Evolutionary conservation across 2,797 vertebrate species (phyloP).

Genomic region (Aldrovandia affinis): DNA sequence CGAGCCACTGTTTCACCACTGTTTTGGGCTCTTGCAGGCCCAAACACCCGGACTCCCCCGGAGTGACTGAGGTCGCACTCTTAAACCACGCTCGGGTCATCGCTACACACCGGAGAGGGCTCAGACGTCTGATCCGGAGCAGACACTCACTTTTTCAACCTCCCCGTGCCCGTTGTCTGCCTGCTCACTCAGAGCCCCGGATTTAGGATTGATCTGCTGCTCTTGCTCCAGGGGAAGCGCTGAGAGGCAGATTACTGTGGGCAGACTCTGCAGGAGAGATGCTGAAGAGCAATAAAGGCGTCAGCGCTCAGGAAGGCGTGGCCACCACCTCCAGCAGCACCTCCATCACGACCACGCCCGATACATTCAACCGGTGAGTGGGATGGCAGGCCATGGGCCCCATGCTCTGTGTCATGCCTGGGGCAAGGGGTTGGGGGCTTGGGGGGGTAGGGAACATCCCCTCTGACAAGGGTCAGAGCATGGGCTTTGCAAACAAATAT

Average conservation of each 20-base stretch:
- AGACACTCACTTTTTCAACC: neutral
- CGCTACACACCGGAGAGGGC: neutral
- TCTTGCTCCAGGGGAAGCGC: neutral
- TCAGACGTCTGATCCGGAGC: neutral
- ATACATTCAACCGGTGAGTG: constrained; percentile 13
- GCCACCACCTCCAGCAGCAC: neutral
- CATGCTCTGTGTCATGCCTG: neutral
- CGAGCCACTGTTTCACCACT: neutral
- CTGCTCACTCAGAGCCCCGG: neutral
- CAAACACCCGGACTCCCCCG: too few relatives aligned
- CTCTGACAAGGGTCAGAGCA: neutral
- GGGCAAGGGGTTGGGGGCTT: neutral
- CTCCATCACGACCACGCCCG: neutral
- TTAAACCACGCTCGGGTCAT: neutral
- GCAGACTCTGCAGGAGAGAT: neutral
- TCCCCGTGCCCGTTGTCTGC: neutral
- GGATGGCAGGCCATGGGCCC: neutral
- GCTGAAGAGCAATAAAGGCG: neutral
- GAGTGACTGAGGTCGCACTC: neutral
- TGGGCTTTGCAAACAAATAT: neutral
- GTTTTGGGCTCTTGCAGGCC: neutral
- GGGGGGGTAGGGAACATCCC: neutral
- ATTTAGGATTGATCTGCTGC: neutral
- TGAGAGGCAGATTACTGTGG: neutral
- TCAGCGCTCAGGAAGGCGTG: neutral